phyloP scores from a whole-genome alignment of 1,140 invertebrate species.

The Bemisia tabaci region DNA sequence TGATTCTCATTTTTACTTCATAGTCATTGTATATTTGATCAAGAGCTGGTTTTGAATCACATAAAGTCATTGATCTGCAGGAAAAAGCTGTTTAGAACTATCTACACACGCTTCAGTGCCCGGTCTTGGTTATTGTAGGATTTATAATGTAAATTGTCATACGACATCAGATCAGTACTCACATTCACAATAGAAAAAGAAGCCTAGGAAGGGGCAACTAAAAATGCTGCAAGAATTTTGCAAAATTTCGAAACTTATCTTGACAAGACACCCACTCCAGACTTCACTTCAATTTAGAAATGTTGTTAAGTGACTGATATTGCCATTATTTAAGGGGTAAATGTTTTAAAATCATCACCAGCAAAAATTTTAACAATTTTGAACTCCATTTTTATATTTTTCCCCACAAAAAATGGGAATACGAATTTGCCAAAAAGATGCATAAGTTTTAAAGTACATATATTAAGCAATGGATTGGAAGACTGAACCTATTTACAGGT shows the following conservation, averaged over 20 bases:
- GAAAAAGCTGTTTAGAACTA: too few relatives aligned
- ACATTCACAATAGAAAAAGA: background rate
- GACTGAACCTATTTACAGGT: too few relatives aligned
- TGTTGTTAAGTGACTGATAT: background rate
- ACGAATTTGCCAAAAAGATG: too few relatives aligned
- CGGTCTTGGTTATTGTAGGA: background rate
- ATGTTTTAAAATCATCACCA: too few relatives aligned
- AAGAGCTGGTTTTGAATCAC: background rate
- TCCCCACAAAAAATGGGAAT: too few relatives aligned
- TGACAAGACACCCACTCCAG: background rate
- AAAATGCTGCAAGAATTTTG: constrained; percentile 10
- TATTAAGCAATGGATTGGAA: too few relatives aligned
- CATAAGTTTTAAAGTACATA: too few relatives aligned
- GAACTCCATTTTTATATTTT: too few relatives aligned
- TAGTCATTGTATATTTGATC: background rate
- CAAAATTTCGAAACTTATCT: background rate
- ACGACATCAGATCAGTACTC: background rate
- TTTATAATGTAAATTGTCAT: background rate
- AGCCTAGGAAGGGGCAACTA: background rate
- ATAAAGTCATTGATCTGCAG: background rate
- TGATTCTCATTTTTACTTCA: background rate
- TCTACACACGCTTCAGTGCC: too few relatives aligned
- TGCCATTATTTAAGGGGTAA: constrained; percentile 5
- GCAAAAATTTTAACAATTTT: too few relatives aligned
- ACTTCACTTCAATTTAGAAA: constrained; percentile 4